Evolutionary conservation across 2,113 vertebrate genomes (phyloP), one percentile per base, ranked within the genome.

Genomic region (Pollachius pollachius): DNA sequence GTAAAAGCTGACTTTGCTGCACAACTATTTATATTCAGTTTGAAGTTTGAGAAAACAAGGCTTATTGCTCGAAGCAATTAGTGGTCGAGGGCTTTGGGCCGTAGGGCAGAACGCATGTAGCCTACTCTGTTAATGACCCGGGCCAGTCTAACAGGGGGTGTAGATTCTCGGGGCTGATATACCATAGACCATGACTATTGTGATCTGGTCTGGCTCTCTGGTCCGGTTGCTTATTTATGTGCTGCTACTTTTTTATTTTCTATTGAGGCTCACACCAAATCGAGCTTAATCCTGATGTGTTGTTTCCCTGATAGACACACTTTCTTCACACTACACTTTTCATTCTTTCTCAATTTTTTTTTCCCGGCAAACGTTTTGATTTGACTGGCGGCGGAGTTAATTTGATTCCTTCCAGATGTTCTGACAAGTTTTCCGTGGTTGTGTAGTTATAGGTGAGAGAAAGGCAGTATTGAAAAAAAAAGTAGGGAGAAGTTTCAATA

Each of bases 321-420:
- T 87, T 88, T 90, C 80, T 81, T 84, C 84, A 83, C 67, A 72
- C 74, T 75, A 58, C 65, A 66, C 75, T 69, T 83, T 72, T 61
- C 23, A 13, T 19, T 62, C 21, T 25, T 62, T 62, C 23, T 25
- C 18, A 57, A 15, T 57, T 13, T 48, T 9, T 48, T 48, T 48
- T 64, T 30, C 25, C 19, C 68, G 30, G 23, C 64, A 78, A 78
- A 78, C 66, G 75, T 85, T 88, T 83, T 67, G 73, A 87, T 73
- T 84, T 80, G 86, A 89, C 82, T 75, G 72, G 84, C 84, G 23
- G 73, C 79, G 85, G 72, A 41, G 82, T 85, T 80, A 61, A 76
- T 73, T 83, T 85, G 85, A 92, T 91, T 81, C 73, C 71, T 87
- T 89, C 87, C 91, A 91, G 88, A 91, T 90, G 92, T 90, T 83